Percentiles rank a stretch among this genome's conserved stretches.
phyloP scores from a whole-genome alignment of 2,797 vertebrate species.

The Ctenopoma multispine region DNA sequence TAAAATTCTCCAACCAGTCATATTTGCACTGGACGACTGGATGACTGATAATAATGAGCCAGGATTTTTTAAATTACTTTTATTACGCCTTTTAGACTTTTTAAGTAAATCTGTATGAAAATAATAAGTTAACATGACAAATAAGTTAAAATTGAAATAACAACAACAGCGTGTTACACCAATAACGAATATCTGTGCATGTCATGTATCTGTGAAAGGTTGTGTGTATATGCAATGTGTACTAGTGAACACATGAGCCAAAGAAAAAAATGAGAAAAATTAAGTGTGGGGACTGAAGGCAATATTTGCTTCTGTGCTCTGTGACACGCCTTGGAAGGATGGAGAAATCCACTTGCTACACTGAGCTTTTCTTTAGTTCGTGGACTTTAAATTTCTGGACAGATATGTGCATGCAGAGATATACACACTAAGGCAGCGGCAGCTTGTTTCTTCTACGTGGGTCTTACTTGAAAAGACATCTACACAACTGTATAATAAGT shows the following conservation, averaged over 20 bases:
- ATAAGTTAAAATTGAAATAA: not conserved
- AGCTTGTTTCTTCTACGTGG: constrained; percentile 4
- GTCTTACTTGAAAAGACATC: constrained; percentile 9
- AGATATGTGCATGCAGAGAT: constrained; percentile 15
- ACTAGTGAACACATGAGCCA: constrained; percentile 11
- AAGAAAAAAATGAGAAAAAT: not conserved
- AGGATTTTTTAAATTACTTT: no score
- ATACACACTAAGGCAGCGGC: constrained; percentile 9
- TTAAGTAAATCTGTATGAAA: no score
- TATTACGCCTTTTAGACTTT: no score
- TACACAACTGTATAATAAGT: constrained; percentile 16
- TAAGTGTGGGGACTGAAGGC: constrained; percentile 47
- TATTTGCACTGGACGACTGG: no score
- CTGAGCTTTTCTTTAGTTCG: constrained; percentile 39
- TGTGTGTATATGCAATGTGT: not conserved
- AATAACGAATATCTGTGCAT: not conserved
- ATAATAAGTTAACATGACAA: not conserved
- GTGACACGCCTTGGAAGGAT: constrained; percentile 29
- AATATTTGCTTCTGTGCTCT: constrained; percentile 45
- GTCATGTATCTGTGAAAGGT: not conserved
- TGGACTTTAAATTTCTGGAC: constrained; percentile 46
- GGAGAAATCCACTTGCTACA: constrained; percentile 43
- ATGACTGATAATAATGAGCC: no score
- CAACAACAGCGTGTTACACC: not conserved
- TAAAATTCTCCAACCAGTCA: no score